These are phyloP conservation scores for Trachythela sp. DNA, from an alignment of 64 coral and sea anemone species.

Conservation along the genomic window DNA sequence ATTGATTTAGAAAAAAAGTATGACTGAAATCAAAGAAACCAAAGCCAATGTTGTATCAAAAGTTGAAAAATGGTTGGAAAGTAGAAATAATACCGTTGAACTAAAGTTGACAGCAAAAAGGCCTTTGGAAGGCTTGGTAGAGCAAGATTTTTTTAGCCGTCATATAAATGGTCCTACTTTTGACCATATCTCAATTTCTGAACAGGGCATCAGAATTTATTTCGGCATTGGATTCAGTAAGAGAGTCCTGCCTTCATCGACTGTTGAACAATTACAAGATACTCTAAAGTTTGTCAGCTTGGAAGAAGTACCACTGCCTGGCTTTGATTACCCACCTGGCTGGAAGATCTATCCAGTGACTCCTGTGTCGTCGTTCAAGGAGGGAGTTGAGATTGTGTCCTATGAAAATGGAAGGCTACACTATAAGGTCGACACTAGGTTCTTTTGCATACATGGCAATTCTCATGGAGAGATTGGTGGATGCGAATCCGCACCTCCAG, in stretches of 20 bases:
- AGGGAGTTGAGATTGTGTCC: neutral
- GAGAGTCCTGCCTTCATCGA: neutral
- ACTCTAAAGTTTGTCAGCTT: neutral
- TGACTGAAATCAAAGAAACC: too few species aligned
- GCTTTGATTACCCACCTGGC: neutral
- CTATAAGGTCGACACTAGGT: neutral
- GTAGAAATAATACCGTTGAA: neutral
- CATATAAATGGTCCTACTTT: neutral
- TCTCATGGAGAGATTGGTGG: neutral
- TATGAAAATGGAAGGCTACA: neutral
- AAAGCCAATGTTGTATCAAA: neutral
- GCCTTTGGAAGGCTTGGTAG: neutral
- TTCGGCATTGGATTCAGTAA: neutral
- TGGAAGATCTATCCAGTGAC: neutral
- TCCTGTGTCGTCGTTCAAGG: neutral
- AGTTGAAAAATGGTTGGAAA: neutral
- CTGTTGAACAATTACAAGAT: neutral
- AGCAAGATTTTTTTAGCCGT: neutral
- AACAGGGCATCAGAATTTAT: neutral
- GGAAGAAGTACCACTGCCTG: neutral
- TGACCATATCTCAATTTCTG: neutral
- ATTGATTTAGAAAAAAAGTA: too few species aligned
- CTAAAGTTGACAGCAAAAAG: neutral
- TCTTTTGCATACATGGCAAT: neutral
- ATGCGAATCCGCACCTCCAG: neutral